Evolutionary conservation across 2,888 invertebrate genomes (phyloP).

Genomic region (Quadriops clusia): DNA sequence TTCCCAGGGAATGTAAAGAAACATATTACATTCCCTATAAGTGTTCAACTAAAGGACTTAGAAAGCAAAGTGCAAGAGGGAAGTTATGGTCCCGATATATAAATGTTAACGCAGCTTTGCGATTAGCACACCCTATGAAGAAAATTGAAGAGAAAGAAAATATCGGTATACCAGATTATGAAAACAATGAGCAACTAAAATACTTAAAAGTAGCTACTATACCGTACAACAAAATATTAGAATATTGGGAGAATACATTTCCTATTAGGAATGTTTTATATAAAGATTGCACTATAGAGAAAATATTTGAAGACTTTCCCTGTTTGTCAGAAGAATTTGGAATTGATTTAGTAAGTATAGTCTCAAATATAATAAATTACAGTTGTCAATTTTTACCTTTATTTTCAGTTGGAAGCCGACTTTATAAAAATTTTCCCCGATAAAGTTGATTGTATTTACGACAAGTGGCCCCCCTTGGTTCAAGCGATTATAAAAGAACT

Average conservation of each 20-base stretch:
- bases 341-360: neutral
- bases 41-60: neutral
- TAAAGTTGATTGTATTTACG: neutral
- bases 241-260: too few species aligned
- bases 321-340: neutral
- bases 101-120: neutral
- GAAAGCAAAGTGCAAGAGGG: neutral
- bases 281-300: too few species aligned
- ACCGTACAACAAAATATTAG: too few species aligned
- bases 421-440: neutral
- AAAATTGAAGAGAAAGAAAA: too few species aligned
- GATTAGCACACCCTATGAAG: too few species aligned
- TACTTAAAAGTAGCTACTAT: too few species aligned
- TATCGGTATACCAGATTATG: too few species aligned
- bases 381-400: too few species aligned
- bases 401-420: neutral
- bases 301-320: too few species aligned
- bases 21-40: conserved; percentile 2
- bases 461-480: neutral
- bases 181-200: too few species aligned
- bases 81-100: conserved; percentile 2
- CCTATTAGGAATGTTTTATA: too few species aligned
- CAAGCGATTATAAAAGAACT: neutral
- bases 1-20: neutral
- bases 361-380: too few species aligned